Base-by-base conservation (phyloP, 2,113 vertebrate species). In the Pavo muticus region DNA sequence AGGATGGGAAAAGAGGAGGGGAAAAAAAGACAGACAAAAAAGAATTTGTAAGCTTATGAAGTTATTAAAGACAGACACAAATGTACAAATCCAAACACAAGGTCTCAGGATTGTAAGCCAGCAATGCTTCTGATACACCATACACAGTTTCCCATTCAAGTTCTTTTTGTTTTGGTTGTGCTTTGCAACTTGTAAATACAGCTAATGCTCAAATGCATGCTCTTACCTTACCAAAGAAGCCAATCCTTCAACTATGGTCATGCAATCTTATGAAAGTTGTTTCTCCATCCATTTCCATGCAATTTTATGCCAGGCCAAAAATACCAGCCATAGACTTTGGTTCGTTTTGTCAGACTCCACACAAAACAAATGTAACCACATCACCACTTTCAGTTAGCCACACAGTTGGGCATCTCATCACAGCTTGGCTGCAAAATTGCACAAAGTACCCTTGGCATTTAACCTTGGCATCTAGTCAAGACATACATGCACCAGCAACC, bases 21-120 rank as follows among this genome's bases (percentile, higher is more conserved):
- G 60, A 90, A 91, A 75, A 68, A 68, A 71, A 78, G 73, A 84
- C 44, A 94, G 87, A 67, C 96, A 70, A 89, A 94, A 91, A 98
- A 91, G 98, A 40, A 91, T 71, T 91, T 0, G 14, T 96, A 94
- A 95, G 94, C 61, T 88, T 56, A 52, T 11, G 79, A 88, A 91
- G 15, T 79, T 14, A 39, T 37, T 72, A n/a, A 69, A 88, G 88
- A 90, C 77, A 86, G 90, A 93, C 57, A 85, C 47, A 67, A 32
- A 87, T 13, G 32, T 29, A 94, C 4, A 64, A 95, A 87, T 87
- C 69, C 78, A 95, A 94, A 50, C 73, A 91, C 50, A 50, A 88
- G 80, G 68, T 61, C 48, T 87, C 50, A 70, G 81, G 45, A 81
- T 18, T 68, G 29, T 80, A 89, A 96, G 68, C 16, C 11, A 87